Conservation (phyloP, 2,888 invertebrate species). For the Xestoiulus laeticollis region DNA sequence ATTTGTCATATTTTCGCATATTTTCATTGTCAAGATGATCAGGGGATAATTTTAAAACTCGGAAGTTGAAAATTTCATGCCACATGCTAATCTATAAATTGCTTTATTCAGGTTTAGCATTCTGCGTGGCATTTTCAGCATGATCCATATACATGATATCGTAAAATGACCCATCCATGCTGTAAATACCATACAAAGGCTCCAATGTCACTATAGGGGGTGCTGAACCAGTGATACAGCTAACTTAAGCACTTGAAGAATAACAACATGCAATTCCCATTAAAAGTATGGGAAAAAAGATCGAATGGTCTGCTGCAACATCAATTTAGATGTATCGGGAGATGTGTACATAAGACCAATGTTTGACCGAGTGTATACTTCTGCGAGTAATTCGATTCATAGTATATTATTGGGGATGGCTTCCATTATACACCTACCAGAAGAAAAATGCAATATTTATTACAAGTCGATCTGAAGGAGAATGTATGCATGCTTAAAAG, state of each 20-base stretch:
- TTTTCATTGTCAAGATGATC: too few relatives aligned
- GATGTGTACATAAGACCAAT: background rate
- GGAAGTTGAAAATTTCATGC: too few relatives aligned
- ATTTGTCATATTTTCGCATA: too few relatives aligned
- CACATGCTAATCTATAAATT: too few relatives aligned
- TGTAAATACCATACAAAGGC: too few relatives aligned
- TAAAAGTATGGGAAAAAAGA: background rate
- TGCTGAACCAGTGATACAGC: too few relatives aligned
- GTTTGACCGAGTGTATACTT: background rate
- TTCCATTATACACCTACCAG: background rate
- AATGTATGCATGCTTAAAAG: background rate
- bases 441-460: conserved; percentile 1
- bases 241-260: background rate
- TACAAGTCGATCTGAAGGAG: background rate
- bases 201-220: too few relatives aligned
- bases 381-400: background rate
- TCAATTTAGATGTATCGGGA: background rate
- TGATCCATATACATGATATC: too few relatives aligned
- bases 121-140: too few relatives aligned
- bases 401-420: background rate
- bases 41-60: too few relatives aligned
- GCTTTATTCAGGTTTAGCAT: too few relatives aligned
- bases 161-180: too few relatives aligned
- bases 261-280: background rate
- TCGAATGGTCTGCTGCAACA: background rate